A percentile compares a stretch with the other conserved stretches of the same genome.
Evolutionary conservation across 2,888 invertebrate species (phyloP).

Genomic region (Lasius fuliginosus): DNA sequence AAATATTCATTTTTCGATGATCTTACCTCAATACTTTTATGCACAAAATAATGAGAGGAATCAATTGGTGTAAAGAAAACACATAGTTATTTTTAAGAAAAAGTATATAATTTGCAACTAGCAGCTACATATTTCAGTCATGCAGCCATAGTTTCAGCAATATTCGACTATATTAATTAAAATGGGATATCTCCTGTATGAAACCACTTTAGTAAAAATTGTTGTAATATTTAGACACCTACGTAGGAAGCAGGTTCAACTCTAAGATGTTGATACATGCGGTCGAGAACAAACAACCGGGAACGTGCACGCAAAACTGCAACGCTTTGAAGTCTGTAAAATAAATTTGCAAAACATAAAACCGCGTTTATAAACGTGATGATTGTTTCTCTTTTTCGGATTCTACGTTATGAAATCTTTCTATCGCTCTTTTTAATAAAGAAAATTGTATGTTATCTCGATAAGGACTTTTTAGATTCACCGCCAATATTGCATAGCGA

Average conservation of each 20-base stretch:
- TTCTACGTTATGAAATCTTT: background rate
- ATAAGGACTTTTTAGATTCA: background rate
- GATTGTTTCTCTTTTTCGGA: background rate
- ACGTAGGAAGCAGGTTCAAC: constrained; percentile 77
- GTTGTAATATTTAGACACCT: constrained; percentile 29
- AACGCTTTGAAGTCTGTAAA: constrained; percentile 77
- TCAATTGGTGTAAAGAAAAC: too few species aligned
- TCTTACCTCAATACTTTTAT: too few species aligned
- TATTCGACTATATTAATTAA: too few species aligned
- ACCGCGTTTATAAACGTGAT: background rate
- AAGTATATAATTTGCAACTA: too few species aligned
- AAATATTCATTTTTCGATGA: too few species aligned
- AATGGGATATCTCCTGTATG: background rate
- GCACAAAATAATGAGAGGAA: too few species aligned
- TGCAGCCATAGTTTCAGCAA: too few species aligned
- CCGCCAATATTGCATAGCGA: background rate
- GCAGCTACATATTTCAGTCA: too few species aligned
- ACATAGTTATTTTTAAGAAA: too few species aligned
- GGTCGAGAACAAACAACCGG: constrained; percentile 80
- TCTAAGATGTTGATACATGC: constrained; percentile 80
- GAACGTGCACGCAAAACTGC: constrained; percentile 78
- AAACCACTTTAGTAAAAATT: background rate
- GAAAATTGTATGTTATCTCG: background rate
- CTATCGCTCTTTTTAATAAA: background rate
- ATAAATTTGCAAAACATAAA: background rate